phyloP scores from a whole-genome alignment of 2,797 vertebrate genomes.

The Fringilla coelebs region DNA sequence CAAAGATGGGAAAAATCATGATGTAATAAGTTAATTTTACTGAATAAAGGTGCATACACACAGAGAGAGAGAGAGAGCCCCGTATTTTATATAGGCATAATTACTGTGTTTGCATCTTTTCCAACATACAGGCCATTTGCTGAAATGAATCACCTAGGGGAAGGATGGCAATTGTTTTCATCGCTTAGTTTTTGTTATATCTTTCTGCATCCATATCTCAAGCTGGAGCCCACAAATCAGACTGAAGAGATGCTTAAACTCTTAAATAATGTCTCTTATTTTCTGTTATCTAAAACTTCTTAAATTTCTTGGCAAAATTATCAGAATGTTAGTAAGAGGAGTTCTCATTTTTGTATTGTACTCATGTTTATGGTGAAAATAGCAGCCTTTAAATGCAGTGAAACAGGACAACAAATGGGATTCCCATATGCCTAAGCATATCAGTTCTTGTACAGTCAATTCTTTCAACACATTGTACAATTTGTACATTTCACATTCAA shows the following conservation, averaged over 20 bases:
- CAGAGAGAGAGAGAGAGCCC: background rate
- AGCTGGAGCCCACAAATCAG: background rate
- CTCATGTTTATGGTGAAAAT: background rate
- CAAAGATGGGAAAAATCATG: background rate
- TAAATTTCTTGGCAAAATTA: background rate
- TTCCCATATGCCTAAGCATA: background rate
- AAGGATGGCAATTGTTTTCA: background rate
- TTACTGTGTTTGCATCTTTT: background rate
- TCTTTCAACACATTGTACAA: accelerated
- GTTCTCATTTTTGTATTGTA: background rate
- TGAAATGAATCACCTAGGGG: background rate
- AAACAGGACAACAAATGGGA: background rate
- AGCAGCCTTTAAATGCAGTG: background rate
- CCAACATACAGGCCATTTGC: background rate
- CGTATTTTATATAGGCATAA: background rate
- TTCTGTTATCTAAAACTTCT: background rate
- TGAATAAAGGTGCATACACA: background rate
- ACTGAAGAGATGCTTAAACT: background rate
- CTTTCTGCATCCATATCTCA: background rate
- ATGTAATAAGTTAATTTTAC: background rate
- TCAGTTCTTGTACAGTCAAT: background rate
- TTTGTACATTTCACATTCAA: background rate
- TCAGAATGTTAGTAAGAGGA: background rate
- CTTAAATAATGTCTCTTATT: slow-evolving; percentile 29
- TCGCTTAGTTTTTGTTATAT: background rate